phyloP scores from a whole-genome alignment of 2,113 vertebrate species.

The Glaucomys volans region DNA sequence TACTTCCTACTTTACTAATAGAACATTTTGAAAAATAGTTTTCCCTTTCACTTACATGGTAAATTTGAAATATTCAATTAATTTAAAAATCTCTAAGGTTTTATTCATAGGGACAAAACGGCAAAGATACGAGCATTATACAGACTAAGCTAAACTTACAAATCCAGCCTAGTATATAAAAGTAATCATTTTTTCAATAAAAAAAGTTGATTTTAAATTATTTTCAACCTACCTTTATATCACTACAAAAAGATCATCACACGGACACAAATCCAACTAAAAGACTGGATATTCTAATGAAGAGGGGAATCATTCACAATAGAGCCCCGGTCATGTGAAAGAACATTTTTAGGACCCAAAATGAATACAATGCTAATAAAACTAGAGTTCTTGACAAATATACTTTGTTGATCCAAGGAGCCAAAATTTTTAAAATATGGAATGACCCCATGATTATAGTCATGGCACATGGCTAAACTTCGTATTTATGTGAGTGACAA shows the following conservation, averaged over 20 bases:
- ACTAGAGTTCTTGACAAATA: neutral
- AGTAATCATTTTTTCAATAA: neutral
- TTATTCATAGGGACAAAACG: slow-evolving; percentile 30
- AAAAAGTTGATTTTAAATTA: slow-evolving; percentile 42
- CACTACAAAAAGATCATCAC: slow-evolving; percentile 33
- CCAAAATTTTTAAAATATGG: neutral
- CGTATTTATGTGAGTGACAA: neutral
- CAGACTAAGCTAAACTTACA: slow-evolving; percentile 31
- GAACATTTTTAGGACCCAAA: slow-evolving; percentile 22
- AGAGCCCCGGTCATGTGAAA: neutral
- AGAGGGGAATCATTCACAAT: neutral
- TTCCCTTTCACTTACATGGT: neutral
- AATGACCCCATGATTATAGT: neutral
- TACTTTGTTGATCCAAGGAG: neutral
- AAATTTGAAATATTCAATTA: slow-evolving; percentile 12
- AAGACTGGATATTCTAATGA: neutral
- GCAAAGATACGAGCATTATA: neutral
- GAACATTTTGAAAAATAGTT: slow-evolving; percentile 30
- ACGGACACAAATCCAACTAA: neutral
- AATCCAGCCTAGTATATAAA: neutral
- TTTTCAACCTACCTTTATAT: slow-evolving; percentile 21
- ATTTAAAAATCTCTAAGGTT: slow-evolving; percentile 30
- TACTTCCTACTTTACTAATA: neutral
- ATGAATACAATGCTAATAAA: neutral
- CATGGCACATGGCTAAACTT: neutral